Evolutionary conservation across 2,888 invertebrate genomes (phyloP).

Genomic region (Tinea pellionella): DNA sequence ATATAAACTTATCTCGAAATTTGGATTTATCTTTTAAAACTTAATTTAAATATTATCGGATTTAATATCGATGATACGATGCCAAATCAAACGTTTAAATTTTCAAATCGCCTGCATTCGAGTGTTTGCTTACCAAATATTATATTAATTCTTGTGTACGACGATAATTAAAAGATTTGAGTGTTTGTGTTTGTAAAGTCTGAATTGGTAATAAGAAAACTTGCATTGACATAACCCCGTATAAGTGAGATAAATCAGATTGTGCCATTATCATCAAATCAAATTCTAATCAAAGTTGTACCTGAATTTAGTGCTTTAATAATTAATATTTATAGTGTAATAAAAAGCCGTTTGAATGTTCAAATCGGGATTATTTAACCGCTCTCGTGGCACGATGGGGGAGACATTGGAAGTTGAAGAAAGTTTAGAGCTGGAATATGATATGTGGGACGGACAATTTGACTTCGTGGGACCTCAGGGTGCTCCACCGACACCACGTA

Average conservation of each 20-base stretch:
- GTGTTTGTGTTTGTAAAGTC: neutral
- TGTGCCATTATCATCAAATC: neutral
- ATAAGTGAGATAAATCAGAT: neutral
- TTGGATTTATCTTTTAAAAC: neutral
- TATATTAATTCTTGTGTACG: slow-evolving; percentile 58
- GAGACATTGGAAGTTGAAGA: slow-evolving; percentile 62
- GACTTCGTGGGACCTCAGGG: slow-evolving; percentile 79
- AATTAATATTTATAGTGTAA: neutral
- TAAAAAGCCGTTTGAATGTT: slow-evolving; percentile 47
- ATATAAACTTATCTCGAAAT: neutral
- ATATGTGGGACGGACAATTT: slow-evolving; percentile 91
- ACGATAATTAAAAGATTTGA: slow-evolving; percentile 46
- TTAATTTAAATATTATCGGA: neutral
- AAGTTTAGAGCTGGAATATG: slow-evolving; percentile 81
- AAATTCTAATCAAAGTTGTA: slow-evolving; percentile 3
- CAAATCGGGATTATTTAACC: slow-evolving; percentile 57
- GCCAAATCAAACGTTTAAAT: slow-evolving; percentile 55
- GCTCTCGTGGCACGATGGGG: slow-evolving; percentile 54
- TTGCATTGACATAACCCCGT: no score
- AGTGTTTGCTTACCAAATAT: slow-evolving; percentile 51
- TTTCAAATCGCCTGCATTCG: slow-evolving; percentile 47
- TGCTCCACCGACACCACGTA: slow-evolving; percentile 39
- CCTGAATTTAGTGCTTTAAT: neutral
- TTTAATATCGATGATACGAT: slow-evolving; percentile 38
- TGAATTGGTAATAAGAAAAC: neutral